Evolutionary conservation across 2,797 vertebrate species (phyloP).

Genomic region (Lophotriccus pileatus): DNA sequence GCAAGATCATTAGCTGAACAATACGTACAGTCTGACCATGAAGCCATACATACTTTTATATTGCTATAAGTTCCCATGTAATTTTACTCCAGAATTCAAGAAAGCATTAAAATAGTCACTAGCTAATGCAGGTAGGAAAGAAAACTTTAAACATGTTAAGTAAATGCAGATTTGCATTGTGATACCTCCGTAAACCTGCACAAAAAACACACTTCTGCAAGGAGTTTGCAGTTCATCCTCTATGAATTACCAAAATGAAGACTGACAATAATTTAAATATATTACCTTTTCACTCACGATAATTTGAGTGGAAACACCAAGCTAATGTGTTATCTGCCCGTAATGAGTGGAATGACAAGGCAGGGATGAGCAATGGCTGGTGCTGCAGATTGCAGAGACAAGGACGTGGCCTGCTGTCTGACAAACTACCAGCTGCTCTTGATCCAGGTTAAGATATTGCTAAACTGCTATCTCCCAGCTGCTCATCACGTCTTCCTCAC

Average conservation of each 20-base stretch:
- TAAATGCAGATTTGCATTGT: not conserved
- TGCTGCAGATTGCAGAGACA: not conserved
- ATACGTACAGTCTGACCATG: not conserved
- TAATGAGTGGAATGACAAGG: not conserved
- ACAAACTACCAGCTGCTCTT: not conserved
- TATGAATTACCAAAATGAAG: not conserved
- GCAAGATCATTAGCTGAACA: not conserved
- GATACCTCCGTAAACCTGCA: not conserved
- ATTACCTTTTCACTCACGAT: not conserved
- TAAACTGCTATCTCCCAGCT: not conserved
- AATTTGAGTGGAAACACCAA: not conserved
- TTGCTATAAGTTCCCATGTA: not conserved
- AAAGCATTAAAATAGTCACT: not conserved
- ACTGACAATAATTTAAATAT: not conserved
- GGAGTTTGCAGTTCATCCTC: not conserved
- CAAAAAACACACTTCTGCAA: not conserved
- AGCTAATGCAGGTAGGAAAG: not conserved
- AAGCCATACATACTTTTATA: not conserved
- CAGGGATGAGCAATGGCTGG: not conserved
- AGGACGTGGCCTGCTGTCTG: fast-evolving
- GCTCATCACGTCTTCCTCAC: not conserved
- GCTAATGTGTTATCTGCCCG: not conserved
- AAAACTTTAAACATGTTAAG: not conserved
- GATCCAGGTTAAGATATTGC: not conserved
- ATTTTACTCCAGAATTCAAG: not conserved